These are phyloP conservation scores for Brachionus plicatilis DNA, from an alignment of 1,140 invertebrate genomes.

Conservation along the genomic window DNA sequence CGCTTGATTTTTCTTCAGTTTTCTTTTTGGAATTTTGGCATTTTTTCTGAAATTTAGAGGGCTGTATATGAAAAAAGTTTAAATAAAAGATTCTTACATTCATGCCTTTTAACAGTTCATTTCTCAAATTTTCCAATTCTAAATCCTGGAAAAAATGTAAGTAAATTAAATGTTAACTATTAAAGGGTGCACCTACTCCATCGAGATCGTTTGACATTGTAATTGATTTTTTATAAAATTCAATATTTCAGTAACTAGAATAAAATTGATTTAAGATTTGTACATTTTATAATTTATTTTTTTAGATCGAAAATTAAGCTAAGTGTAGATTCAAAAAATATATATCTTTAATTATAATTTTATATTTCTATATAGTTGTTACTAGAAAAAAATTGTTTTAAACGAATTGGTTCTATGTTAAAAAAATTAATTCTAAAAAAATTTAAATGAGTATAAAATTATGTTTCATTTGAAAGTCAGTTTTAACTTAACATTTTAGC, in stretches of 20 bases:
- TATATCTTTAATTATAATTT: neutral
- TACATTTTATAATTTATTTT: conserved; percentile 5
- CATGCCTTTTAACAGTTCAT: neutral
- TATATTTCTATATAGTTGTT: neutral
- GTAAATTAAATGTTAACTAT: neutral
- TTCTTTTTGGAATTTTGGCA: neutral
- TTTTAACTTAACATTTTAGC: neutral
- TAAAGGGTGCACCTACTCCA: neutral
- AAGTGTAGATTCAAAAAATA: neutral
- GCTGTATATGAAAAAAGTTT: neutral
- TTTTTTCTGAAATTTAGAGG: neutral
- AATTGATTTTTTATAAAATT: neutral
- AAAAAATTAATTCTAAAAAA: neutral
- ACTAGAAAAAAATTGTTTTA: neutral
- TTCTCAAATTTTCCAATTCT: conserved; percentile 1
- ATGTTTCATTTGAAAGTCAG: neutral
- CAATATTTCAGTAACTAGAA: neutral
- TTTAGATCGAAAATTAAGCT: neutral
- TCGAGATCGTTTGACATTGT: neutral
- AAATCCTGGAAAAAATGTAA: neutral
- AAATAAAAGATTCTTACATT: neutral
- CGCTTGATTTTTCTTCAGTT: neutral
- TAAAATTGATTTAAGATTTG: neutral
- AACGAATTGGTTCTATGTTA: neutral
- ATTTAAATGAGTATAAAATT: neutral